Evolutionary conservation across 2,888 invertebrate species (phyloP).

Genomic region (Diploptera punctata): DNA sequence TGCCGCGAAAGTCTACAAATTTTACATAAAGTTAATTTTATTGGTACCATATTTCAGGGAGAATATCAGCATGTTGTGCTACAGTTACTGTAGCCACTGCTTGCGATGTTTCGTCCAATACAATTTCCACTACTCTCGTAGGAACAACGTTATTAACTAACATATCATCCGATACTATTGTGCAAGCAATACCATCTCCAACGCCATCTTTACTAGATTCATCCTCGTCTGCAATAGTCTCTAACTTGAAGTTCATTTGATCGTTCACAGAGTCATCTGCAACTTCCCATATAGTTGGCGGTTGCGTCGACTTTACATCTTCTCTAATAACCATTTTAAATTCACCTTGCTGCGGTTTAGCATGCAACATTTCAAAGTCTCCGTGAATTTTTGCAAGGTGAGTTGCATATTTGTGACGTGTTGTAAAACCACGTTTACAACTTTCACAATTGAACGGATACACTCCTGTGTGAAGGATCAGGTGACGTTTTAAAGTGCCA

Average conservation of each 20-base stretch:
- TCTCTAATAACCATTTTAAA: constrained; percentile 44
- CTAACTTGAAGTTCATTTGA: constrained; percentile 29
- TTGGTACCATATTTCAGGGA: constrained; percentile 38
- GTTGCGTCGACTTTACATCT: constrained; percentile 1
- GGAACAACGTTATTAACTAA: constrained; percentile 26
- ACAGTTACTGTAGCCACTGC: constrained; percentile 37
- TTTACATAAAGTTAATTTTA: background rate
- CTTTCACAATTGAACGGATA: constrained; percentile 44
- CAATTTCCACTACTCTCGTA: constrained; percentile 41
- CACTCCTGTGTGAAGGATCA: constrained; percentile 48
- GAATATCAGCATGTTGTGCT: constrained; percentile 31
- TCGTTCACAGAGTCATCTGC: constrained; percentile 12
- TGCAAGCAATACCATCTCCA: constrained; percentile 25
- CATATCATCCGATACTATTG: constrained; percentile 35
- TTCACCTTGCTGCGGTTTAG: constrained; percentile 38
- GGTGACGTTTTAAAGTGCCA: constrained; percentile 56
- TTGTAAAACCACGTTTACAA: constrained; percentile 45
- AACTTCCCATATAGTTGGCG: constrained; percentile 20
- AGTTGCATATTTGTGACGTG: constrained; percentile 42
- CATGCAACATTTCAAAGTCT: constrained; percentile 37
- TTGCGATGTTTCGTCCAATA: constrained; percentile 41
- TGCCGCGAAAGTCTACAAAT: too few relatives aligned
- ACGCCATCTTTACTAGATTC: constrained; percentile 17
- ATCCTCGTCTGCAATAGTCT: constrained; percentile 12
- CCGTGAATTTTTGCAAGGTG: constrained; percentile 44